Percentiles rank a stretch among this genome's conserved stretches.
Conservation (phyloP, 1,140 invertebrate species). For the Calosoma granatense region DNA sequence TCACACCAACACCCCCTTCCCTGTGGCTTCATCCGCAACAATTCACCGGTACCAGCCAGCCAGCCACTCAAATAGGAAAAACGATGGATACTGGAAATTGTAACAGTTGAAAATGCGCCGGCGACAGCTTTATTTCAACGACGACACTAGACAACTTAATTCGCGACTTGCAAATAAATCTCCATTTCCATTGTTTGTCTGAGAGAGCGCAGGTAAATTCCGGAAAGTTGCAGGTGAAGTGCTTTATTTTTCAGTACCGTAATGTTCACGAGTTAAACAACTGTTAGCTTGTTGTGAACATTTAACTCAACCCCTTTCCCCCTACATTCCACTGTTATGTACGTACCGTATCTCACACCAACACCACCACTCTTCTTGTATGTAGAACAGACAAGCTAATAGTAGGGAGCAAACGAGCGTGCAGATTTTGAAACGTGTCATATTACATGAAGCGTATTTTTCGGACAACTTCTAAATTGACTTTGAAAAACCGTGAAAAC, state of each 20-base stretch:
- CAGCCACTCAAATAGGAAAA: too few relatives aligned
- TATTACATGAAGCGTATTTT: conserved; percentile 2
- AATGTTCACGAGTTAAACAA: conserved; percentile 4
- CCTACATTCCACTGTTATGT: not conserved
- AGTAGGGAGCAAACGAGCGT: not conserved
- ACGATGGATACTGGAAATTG: not conserved
- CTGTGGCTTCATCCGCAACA: too few relatives aligned
- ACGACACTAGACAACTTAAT: conserved; percentile 1
- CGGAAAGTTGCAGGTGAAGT: not conserved
- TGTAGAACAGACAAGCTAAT: not conserved
- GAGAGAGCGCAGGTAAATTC: not conserved
- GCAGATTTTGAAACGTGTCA: not conserved
- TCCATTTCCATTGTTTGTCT: conserved; percentile 5
- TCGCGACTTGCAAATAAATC: conserved; percentile 5
- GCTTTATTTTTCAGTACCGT: not conserved
- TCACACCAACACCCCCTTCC: too few relatives aligned
- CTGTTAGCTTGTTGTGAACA: not conserved
- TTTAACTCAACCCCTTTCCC: not conserved
- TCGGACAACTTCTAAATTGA: conserved; percentile 6
- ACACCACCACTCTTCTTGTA: too few relatives aligned
- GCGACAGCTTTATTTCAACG: conserved; percentile 5
- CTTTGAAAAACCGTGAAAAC: conserved; percentile 8
- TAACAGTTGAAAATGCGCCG: not conserved
- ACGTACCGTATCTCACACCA: not conserved
- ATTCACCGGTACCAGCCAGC: too few relatives aligned